Conservation (phyloP, 2,113 vertebrate genomes). For the Drymodes brunneopygia region DNA sequence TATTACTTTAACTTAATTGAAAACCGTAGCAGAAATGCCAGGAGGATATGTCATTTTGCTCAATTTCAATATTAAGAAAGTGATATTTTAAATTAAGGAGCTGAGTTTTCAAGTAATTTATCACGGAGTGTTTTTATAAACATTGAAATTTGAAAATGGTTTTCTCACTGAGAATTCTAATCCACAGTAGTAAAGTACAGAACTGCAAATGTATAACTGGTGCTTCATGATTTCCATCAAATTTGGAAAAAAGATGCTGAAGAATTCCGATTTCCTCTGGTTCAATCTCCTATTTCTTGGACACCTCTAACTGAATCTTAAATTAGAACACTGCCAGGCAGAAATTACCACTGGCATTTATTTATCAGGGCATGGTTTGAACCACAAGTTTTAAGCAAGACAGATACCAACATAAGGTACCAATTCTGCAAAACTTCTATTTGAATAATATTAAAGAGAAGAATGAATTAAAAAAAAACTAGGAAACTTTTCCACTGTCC, state of each 20-base stretch:
- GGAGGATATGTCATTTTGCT: not conserved
- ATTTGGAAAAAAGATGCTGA: not conserved
- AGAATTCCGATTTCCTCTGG: not conserved
- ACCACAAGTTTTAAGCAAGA: not conserved
- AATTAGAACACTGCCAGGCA: not conserved
- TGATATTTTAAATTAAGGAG: not conserved
- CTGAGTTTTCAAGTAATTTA: not conserved
- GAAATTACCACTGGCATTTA: not conserved
- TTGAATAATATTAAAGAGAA: not conserved
- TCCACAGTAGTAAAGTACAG: not conserved
- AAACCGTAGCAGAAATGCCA: not conserved
- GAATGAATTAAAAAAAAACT: not conserved
- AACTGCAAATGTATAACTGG: not conserved
- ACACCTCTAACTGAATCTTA: not conserved
- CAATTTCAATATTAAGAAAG: not conserved
- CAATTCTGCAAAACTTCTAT: not conserved
- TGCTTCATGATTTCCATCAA: not conserved
- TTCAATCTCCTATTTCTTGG: not conserved
- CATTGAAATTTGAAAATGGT: not conserved
- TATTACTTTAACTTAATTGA: not conserved
- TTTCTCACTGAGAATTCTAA: not conserved
- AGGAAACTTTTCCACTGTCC: not conserved
- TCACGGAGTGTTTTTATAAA: not conserved
- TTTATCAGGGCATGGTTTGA: not conserved
- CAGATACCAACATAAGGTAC: not conserved